A percentile compares a stretch with the other conserved stretches of the same genome.
These are phyloP conservation scores for Barypeithes pellucidus DNA, from an alignment of 2,888 invertebrate species.

Conservation along the genomic window DNA sequence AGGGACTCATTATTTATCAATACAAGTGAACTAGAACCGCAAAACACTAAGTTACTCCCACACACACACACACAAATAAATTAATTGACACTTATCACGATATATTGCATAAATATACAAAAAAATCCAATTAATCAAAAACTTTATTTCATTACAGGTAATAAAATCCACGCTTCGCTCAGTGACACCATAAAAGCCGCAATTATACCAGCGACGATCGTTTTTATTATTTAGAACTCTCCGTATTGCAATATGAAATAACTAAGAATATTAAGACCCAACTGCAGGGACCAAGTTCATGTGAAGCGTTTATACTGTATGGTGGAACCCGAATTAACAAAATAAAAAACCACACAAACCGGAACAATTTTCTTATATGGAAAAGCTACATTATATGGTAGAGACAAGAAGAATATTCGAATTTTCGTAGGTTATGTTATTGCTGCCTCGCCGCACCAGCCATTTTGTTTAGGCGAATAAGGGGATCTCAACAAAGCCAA, in stretches of 20 bases:
- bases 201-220: not conserved
- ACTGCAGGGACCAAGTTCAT: slow-evolving; percentile 8
- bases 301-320: not conserved
- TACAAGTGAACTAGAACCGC: too few species aligned
- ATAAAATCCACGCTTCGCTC: slow-evolving; percentile 1
- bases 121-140: not conserved
- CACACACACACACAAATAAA: too few species aligned
- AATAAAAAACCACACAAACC: not conserved
- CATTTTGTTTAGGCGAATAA: slow-evolving; percentile 14
- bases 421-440: not conserved
- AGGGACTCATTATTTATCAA: too few species aligned
- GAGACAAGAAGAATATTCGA: slow-evolving; percentile 7
- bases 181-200: not conserved
- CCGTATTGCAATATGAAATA: not conserved
- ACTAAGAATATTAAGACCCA: not conserved
- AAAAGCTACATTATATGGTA: slow-evolving; percentile 4
- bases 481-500: not conserved
- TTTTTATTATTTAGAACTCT: not conserved
- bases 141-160: slow-evolving; percentile 3
- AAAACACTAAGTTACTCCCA: too few species aligned
- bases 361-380: not conserved
- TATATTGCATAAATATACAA: too few species aligned
- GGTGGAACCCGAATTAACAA: not conserved
- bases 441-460: not conserved
- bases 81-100: too few species aligned